These are phyloP conservation scores for Cheilosia vernalis DNA, from an alignment of 2,888 invertebrate species.

Conservation along the genomic window DNA sequence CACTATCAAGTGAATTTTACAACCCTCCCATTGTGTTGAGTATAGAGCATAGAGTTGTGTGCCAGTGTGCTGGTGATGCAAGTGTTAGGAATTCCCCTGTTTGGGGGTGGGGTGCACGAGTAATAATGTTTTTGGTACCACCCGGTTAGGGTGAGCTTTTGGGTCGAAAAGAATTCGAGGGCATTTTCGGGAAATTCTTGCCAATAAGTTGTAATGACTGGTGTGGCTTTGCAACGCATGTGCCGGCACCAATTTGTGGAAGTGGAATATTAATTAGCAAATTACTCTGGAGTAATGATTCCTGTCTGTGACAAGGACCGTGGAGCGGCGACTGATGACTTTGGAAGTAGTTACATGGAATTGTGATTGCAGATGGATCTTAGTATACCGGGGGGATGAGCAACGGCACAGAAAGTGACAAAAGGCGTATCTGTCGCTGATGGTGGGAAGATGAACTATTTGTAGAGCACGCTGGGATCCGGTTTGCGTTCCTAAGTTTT, in stretches of 20 bases:
- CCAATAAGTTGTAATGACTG: constrained; percentile 34
- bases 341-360: neutral
- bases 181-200: constrained; percentile 39
- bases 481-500: too few relatives aligned
- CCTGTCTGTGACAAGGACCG: constrained; percentile 10
- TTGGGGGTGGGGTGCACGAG: neutral
- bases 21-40: constrained; percentile 50
- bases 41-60: neutral
- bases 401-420: neutral
- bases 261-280: constrained; percentile 67
- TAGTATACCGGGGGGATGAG: neutral
- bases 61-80: constrained; percentile 50
- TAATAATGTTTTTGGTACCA: constrained; percentile 35
- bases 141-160: constrained; percentile 34
- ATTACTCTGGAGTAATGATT: constrained; percentile 42
- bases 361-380: neutral
- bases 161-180: constrained; percentile 34
- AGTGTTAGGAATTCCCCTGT: constrained; percentile 50
- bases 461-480: too few relatives aligned
- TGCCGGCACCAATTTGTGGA: constrained; percentile 61
- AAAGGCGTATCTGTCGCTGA: neutral
- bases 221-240: constrained; percentile 39
- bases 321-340: constrained; percentile 1
- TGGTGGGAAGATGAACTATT: too few relatives aligned
- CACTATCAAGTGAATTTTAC: constrained; percentile 75